Evolutionary conservation across 2,888 invertebrate genomes (phyloP).

Genomic region (Epirrita christyi): DNA sequence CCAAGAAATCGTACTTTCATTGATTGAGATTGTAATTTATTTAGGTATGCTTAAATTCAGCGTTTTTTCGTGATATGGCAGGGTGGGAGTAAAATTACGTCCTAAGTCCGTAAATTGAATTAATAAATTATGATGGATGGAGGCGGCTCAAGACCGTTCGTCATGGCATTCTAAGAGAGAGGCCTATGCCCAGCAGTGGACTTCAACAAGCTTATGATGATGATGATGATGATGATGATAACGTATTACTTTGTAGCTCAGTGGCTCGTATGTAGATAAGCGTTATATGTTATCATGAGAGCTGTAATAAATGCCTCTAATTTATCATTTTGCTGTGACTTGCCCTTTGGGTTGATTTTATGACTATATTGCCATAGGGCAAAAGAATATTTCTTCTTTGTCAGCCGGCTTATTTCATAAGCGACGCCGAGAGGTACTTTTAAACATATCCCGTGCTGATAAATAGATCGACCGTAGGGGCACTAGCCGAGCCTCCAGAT

Average conservation of each 20-base stretch:
- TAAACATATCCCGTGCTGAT: background rate
- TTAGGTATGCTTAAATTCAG: no score
- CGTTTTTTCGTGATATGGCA: no score
- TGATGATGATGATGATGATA: no score
- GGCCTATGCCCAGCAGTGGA: no score
- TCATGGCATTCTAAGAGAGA: no score
- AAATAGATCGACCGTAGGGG: no score
- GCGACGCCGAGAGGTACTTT: conserved; percentile 14
- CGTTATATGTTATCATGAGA: conserved; percentile 11
- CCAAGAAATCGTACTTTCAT: conserved; percentile 13
- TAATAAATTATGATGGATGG: no score
- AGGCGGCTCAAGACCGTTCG: no score
- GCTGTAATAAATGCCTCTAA: conserved; percentile 32
- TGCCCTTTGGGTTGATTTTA: conserved; percentile 51
- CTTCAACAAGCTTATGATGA: no score
- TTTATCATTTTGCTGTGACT: conserved; percentile 60
- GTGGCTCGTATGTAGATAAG: background rate
- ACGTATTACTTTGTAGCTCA: background rate
- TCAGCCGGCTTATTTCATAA: conserved; percentile 44
- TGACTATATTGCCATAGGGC: conserved; percentile 42
- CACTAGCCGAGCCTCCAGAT: no score
- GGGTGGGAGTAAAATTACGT: conserved; percentile 1
- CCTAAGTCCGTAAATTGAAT: no score
- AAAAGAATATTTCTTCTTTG: conserved; percentile 50
- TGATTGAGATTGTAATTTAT: no score